A percentile compares a stretch with the other conserved stretches of the same genome.
Conservation (phyloP, 2,888 invertebrate species). For the Drosophila neoperkinsi region DNA sequence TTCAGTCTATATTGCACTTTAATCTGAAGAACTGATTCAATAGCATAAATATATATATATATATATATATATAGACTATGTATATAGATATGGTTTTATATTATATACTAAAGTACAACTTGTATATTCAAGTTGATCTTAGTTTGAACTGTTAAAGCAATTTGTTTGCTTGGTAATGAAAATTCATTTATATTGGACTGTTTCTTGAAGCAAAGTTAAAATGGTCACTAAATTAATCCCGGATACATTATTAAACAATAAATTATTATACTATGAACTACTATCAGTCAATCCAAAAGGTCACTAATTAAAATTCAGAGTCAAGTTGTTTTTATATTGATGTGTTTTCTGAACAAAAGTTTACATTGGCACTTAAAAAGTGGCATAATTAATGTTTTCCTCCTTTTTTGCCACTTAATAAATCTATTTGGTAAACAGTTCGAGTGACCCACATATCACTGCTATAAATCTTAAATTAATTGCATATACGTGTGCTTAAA, state of each 20-base stretch:
- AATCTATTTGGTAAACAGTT: not conserved
- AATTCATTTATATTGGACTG: not conserved
- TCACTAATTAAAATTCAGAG: not conserved
- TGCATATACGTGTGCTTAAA: not conserved
- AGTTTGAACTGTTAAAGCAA: not conserved
- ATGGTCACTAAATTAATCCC: not conserved
- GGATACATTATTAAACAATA: not conserved
- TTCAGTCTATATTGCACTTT: not conserved
- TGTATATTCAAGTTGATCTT: not conserved
- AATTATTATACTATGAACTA: not conserved
- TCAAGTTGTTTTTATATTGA: not conserved
- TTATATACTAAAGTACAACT: not conserved
- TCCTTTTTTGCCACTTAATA: not conserved
- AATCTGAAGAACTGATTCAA: not conserved
- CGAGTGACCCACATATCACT: not conserved
- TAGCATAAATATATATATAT: not conserved
- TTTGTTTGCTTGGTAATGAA: no score
- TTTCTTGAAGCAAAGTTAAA: not conserved
- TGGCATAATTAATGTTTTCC: not conserved
- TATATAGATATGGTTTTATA: not conserved
- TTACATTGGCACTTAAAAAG: not conserved
- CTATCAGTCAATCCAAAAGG: no score
- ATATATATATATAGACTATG: no score
- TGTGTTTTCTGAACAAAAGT: not conserved
- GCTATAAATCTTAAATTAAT: slow-evolving; percentile 8